phyloP scores from a whole-genome alignment of 2,797 vertebrate genomes.

The Oryzias dopingdopingensis region DNA sequence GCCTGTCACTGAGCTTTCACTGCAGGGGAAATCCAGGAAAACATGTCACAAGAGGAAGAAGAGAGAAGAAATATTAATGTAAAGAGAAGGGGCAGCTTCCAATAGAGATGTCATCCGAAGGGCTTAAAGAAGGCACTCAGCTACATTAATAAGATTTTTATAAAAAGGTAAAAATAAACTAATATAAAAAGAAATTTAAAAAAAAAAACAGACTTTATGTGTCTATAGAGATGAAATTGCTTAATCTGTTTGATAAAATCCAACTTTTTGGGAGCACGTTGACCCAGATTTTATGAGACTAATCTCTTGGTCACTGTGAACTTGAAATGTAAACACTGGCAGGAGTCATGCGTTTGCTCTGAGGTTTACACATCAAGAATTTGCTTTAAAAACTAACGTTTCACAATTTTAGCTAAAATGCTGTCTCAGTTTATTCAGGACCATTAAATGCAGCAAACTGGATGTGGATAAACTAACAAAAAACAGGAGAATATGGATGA shows the following conservation, averaged over 20 bases:
- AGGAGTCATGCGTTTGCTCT: not conserved
- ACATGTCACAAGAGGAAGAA: slow-evolving; percentile 31
- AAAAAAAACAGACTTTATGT: not conserved
- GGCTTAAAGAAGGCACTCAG: not conserved
- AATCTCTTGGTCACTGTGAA: slow-evolving; percentile 16
- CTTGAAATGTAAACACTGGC: slow-evolving; percentile 14
- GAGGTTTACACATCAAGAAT: not conserved
- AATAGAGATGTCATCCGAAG: slow-evolving; percentile 24
- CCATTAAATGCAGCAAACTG: no score
- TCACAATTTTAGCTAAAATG: no score
- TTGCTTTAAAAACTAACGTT: not conserved
- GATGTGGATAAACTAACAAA: no score
- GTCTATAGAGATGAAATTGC: not conserved
- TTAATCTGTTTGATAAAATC: not conserved
- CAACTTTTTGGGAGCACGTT: no score
- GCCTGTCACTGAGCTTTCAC: slow-evolving; percentile 38
- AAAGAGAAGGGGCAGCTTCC: not conserved
- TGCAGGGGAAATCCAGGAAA: slow-evolving; percentile 21
- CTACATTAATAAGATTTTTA: not conserved
- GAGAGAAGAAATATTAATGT: slow-evolving; percentile 12
- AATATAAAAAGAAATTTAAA: no score
- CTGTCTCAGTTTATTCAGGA: no score
- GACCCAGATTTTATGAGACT: slow-evolving; percentile 1
- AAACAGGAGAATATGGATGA: no score
- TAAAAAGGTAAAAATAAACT: not conserved